Percentiles rank a stretch among this genome's conserved stretches.
Conservation (phyloP, 1,140 invertebrate species). For the Ceratosolen solmsi region DNA sequence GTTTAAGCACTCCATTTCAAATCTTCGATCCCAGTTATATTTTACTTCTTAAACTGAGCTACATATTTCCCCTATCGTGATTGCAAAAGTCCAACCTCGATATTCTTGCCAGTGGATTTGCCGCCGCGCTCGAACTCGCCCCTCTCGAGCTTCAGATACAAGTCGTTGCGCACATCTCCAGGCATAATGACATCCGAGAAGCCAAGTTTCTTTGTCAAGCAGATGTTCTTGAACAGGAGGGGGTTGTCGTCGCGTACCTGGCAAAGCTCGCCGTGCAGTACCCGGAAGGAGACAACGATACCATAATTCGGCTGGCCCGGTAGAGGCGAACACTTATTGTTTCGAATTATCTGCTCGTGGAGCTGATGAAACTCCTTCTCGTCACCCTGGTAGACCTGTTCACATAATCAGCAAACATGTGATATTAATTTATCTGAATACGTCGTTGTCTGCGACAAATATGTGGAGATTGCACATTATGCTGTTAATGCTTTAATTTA, state of each 20-base stretch:
- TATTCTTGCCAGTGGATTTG: slow-evolving; percentile 96
- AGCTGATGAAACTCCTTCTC: slow-evolving; percentile 93
- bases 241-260: slow-evolving; percentile 85
- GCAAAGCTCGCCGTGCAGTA: slow-evolving; percentile 83
- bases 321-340: slow-evolving; percentile 86
- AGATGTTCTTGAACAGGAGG: slow-evolving; percentile 86
- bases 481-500: too few relatives aligned
- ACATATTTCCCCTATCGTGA: too few relatives aligned
- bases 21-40: too few relatives aligned
- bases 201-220: slow-evolving; percentile 89
- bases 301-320: slow-evolving; percentile 79
- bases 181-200: slow-evolving; percentile 97
- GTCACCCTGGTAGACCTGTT: slow-evolving; percentile 86
- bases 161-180: slow-evolving; percentile 94
- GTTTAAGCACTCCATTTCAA: too few relatives aligned
- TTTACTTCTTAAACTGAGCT: too few relatives aligned
- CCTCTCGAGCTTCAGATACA: slow-evolving; percentile 90
- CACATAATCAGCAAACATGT: background rate
- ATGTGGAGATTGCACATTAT: too few relatives aligned
- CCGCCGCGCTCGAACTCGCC: slow-evolving; percentile 95
- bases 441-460: too few relatives aligned
- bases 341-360: slow-evolving; percentile 90
- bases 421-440: too few relatives aligned
- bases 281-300: slow-evolving; percentile 81
- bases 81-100: slow-evolving; percentile 81